Base-by-base conservation (phyloP, 2,888 invertebrate genomes). In the Spisula solida region DNA sequence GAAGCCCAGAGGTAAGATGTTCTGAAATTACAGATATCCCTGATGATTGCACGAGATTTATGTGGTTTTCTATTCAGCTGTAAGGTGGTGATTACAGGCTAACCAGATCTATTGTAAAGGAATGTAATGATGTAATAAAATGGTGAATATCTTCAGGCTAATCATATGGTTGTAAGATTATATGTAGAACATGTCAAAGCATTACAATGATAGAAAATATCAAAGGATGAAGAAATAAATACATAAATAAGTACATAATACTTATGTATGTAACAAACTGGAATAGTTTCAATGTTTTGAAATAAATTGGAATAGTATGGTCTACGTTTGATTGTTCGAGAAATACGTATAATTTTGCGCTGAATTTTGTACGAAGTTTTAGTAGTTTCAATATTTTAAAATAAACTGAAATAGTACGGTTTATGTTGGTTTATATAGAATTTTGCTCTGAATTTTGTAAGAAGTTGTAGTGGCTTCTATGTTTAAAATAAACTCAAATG, bases 101-200 rank as follows among this genome's bases (percentile, higher is more conserved):
- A 31, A 75, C 29, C 75, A 75, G 75, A 75, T 34, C 75, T 34
- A 75, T 75, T 34, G 75, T 75, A 34, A 29, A 31, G 75, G 34
- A 75, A 75, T 34, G 75, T 75, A 75, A 75, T 75, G 31, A 31
- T 16, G 75, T 75, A 75, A 75, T 75, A 75, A 75, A 75, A 16
- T 75, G 34, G n/a, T 75, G 16, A 18, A 75, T 75, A 75, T 12
- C 75, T 75, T 75, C 16, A 75, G 75, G 75, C 31, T 31, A 75
- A 75, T 75, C 75, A 75, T 75, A 31, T 75, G 75, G 75, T 75
- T 34, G 5, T 34, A 5, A 66, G 60, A 66, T 66, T 66, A 66
- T 25, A 66, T 25, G n/a, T 25, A 66, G 60, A 25, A 66, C 60
- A 66, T 25, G 60, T n/a, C 25, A 25, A 5, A 66, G 8, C 25